Conservation (phyloP, 1,140 invertebrate species). For the Danaus melanippus region DNA sequence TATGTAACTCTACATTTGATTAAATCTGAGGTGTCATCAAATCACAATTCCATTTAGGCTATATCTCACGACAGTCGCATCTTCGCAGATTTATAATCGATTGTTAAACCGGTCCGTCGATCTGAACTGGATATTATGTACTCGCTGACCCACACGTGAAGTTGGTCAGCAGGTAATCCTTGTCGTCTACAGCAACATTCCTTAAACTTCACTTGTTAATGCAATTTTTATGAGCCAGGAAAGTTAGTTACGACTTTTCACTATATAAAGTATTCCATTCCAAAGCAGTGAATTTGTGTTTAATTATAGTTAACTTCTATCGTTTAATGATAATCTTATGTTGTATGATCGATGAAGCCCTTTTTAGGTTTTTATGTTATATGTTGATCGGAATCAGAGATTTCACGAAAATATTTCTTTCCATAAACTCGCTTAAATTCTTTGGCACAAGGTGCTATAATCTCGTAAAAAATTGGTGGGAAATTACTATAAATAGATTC, state of each 20-base stretch:
- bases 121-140: conserved; percentile 54
- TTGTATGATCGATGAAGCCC: too few relatives aligned
- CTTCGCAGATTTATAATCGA: conserved; percentile 48
- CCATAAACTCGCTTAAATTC: conserved; percentile 39
- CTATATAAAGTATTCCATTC: too few relatives aligned
- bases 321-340: too few relatives aligned
- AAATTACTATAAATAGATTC: conserved; percentile 37
- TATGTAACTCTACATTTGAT: too few relatives aligned
- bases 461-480: conserved; percentile 54
- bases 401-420: conserved; percentile 23
- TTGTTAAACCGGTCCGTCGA: conserved; percentile 51
- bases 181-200: conserved; percentile 41
- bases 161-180: conserved; percentile 59
- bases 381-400: too few relatives aligned
- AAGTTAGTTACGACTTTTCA: conserved; percentile 17
- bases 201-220: conserved; percentile 32
- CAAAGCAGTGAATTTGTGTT: too few relatives aligned
- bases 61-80: background rate
- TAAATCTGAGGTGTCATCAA: too few relatives aligned
- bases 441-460: conserved; percentile 43
- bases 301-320: too few relatives aligned
- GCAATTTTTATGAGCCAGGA: conserved; percentile 28
- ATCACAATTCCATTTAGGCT: too few relatives aligned
- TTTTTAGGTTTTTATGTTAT: too few relatives aligned
- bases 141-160: conserved; percentile 54